Conservation (phyloP, 2,113 vertebrate species). For the Colaptes auratus region DNA sequence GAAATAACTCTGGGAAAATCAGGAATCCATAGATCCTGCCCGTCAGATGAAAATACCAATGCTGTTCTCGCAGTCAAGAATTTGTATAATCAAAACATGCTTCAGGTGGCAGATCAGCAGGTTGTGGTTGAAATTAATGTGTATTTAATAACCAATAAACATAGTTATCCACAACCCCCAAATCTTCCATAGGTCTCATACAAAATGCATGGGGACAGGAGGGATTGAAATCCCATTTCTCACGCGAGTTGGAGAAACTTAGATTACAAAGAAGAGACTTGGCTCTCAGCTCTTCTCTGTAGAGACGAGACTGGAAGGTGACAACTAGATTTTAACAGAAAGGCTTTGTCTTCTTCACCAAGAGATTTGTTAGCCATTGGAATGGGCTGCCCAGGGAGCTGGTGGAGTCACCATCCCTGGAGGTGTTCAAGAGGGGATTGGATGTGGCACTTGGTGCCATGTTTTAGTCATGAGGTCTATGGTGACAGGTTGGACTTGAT, state of each 20-base stretch:
- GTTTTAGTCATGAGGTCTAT: too few relatives aligned
- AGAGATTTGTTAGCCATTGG: too few relatives aligned
- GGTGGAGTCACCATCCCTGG: too few relatives aligned
- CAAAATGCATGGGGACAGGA: neutral
- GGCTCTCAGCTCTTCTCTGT: neutral
- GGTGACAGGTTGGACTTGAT: too few relatives aligned
- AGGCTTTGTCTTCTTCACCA: neutral
- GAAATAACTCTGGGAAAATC: constrained; percentile 24
- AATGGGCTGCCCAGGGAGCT: too few relatives aligned
- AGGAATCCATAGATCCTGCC: neutral
- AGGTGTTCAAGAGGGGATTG: too few relatives aligned
- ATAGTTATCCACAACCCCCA: neutral
- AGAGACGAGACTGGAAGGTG: neutral
- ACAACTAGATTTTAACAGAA: neutral
- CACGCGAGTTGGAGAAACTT: neutral
- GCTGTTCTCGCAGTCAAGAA: neutral
- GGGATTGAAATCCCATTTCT: neutral
- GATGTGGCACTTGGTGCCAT: too few relatives aligned
- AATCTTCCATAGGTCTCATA: neutral
- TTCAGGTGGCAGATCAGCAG: neutral
- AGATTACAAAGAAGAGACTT: neutral
- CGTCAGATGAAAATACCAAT: neutral
- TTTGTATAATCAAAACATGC: neutral
- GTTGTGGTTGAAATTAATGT: neutral
- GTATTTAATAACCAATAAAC: neutral